phyloP scores from a whole-genome alignment of 1,140 invertebrate species.

The Eurosta solidaginis region DNA sequence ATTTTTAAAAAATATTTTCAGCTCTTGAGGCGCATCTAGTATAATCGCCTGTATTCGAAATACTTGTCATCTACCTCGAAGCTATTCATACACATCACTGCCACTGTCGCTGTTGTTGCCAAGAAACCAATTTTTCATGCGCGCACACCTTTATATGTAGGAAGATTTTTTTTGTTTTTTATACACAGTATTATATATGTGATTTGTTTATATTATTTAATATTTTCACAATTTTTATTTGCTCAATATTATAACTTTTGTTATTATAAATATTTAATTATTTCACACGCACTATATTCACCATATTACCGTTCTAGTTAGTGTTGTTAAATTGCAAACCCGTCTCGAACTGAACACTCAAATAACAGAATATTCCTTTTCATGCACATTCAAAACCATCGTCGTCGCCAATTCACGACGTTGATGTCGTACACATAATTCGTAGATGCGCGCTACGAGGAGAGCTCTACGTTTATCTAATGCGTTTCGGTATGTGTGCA shows the following conservation, averaged over 20 bases:
- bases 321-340: conserved; percentile 58
- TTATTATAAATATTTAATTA: background rate
- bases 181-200: conserved; percentile 10
- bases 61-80: background rate
- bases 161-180: background rate
- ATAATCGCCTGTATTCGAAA: background rate
- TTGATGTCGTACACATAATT: conserved; percentile 11
- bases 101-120: background rate
- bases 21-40: background rate
- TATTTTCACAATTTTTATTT: background rate
- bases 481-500: background rate
- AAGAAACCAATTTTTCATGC: background rate
- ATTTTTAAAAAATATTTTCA: conserved; percentile 28
- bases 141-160: background rate
- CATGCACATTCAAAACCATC: conserved; percentile 46
- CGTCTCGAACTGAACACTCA: conserved; percentile 56
- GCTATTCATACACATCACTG: conserved; percentile 31
- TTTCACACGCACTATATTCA: conserved; percentile 13
- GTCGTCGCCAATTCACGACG: background rate
- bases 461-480: background rate
- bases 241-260: background rate
- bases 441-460: conserved; percentile 3
- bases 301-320: conserved; percentile 9
- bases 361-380: conserved; percentile 55
- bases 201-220: background rate